Base-by-base conservation (phyloP, 64 coral and sea anemone species). In the Montipora efflorescens region DNA sequence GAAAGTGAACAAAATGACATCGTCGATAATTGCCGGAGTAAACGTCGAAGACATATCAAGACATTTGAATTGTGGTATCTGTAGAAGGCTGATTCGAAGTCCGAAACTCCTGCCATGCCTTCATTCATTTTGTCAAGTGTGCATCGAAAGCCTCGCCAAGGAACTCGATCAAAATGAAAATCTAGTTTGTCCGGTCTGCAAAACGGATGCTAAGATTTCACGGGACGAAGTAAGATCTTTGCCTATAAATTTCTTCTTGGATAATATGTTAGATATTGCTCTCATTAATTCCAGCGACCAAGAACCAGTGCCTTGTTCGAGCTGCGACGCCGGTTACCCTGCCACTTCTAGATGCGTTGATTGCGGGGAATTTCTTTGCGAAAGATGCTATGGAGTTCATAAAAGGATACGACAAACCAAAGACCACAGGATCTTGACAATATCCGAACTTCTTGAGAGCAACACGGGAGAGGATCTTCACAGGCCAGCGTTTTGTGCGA, bases 331-430 rank as follows among this genome's bases (percentile, higher is more conserved):
- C 2, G 75, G 90, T 7, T 50, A 77, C 23, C 87, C 78, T 3
- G 96, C 96, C 1, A 92, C 80, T 1, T 95, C 96, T 46, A 75
- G 96, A 68, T 98, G 96, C 21, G 70, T 95, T 12, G 96, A 98
- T 50, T 98, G 96, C 48, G 96, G 96, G 13, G 96, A 98, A 25
- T 98, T 98, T 83, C 96, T 98, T 52, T 98, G 96, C 79, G 83
- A 87, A 46, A 93, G 91, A 47, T 98, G 96, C 78, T 98, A 98
- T 79, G 91, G 59, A 7, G 90, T 98, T 47, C 96, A 98, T 36
- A 98, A 95, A 46, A 74, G 96, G 43, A 98, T 95, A 21, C 96
- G 96, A 0, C 96, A 98, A 48, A 98, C 96, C 22, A 98, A 98
- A 85, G 93, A 98, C 47, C 96, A 98, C 75, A 74, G 84, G 76